Evolutionary conservation across 2,113 vertebrate genomes (phyloP).

Genomic region (Seriola aureovittata): DNA sequence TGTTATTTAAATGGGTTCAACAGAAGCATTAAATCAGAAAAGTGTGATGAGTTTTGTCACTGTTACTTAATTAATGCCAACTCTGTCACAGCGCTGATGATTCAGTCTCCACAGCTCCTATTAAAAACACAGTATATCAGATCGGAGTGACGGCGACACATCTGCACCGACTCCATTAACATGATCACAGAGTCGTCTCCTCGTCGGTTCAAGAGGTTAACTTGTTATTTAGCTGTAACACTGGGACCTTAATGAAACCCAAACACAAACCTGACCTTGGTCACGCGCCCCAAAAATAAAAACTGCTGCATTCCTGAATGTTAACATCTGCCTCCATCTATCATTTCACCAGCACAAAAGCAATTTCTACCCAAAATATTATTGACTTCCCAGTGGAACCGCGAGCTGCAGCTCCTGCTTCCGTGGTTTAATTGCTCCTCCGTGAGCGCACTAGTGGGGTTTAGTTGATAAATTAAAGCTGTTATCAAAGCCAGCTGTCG

Average conservation of each 20-base stretch:
- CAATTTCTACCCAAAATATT: slow-evolving; percentile 8
- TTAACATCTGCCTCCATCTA: slow-evolving; percentile 6
- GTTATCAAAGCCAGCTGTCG: slow-evolving; percentile 49
- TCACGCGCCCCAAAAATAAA: background rate
- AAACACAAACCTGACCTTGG: background rate
- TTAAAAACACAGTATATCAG: background rate
- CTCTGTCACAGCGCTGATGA: background rate
- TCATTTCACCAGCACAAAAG: background rate
- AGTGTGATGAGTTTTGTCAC: no score
- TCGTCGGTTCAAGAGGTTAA: slow-evolving; percentile 12
- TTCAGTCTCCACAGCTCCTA: background rate
- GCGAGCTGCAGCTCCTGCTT: background rate
- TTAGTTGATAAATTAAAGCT: slow-evolving; percentile 45
- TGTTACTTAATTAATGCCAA: background rate
- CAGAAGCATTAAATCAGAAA: background rate
- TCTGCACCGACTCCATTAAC: slow-evolving; percentile 15
- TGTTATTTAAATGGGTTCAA: background rate
- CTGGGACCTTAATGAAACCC: background rate
- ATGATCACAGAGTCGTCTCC: background rate
- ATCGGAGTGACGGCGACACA: background rate
- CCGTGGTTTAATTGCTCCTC: slow-evolving; percentile 27
- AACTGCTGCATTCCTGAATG: background rate
- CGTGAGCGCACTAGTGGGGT: background rate
- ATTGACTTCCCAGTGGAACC: background rate
- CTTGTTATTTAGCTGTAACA: background rate